Evolutionary conservation across 2,797 vertebrate genomes (phyloP).

Genomic region (Huso huso): DNA sequence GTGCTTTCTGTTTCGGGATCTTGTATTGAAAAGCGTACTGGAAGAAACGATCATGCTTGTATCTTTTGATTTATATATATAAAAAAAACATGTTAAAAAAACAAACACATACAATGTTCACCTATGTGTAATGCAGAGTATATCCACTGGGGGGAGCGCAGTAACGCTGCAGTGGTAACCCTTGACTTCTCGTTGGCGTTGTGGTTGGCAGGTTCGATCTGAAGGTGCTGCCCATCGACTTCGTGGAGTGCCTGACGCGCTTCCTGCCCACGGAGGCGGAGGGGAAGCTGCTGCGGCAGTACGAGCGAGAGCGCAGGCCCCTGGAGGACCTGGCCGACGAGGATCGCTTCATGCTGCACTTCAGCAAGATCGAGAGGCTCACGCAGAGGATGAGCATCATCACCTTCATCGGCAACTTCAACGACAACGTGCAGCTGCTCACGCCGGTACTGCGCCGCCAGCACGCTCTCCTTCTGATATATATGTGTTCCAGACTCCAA

Average conservation of each 20-base stretch:
- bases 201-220: slow-evolving; percentile 68
- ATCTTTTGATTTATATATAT: too few relatives aligned
- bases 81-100: too few relatives aligned
- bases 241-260: slow-evolving; percentile 85
- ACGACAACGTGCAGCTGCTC: slow-evolving; percentile 82
- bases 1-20: too few relatives aligned
- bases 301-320: slow-evolving; percentile 83
- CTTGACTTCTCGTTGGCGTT: neutral
- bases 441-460: slow-evolving; percentile 59
- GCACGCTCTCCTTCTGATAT: neutral
- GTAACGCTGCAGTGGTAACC: neutral
- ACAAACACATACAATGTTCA: too few relatives aligned
- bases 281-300: slow-evolving; percentile 82
- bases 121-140: too few relatives aligned
- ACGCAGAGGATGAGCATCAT: slow-evolving; percentile 94
- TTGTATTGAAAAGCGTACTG: too few relatives aligned
- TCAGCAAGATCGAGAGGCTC: slow-evolving; percentile 92
- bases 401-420: slow-evolving; percentile 92
- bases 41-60: too few relatives aligned
- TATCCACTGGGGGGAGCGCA: neutral
- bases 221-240: slow-evolving; percentile 82
- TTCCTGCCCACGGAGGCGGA: slow-evolving; percentile 87
- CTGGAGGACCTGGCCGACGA: slow-evolving; percentile 86
- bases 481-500: too few relatives aligned
- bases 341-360: slow-evolving; percentile 90